phyloP scores from a whole-genome alignment of 2,113 vertebrate genomes.

The Pseudonaja textilis region DNA sequence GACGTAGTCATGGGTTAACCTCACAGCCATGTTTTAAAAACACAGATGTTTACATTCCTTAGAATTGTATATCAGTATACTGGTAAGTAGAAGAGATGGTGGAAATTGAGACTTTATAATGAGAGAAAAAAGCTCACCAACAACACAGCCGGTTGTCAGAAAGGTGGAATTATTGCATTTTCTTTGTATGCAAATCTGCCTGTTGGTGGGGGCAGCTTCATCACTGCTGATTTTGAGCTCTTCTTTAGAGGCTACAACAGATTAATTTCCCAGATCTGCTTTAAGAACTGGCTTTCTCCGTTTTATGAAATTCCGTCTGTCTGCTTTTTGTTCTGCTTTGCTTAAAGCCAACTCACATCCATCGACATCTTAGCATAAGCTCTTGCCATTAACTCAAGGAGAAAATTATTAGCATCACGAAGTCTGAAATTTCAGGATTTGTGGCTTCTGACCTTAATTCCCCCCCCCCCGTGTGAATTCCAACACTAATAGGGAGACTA shows the following conservation, averaged over 20 bases:
- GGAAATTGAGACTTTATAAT: background rate
- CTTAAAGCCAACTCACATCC: background rate
- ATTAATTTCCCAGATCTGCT: background rate
- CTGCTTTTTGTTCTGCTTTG: background rate
- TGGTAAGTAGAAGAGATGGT: background rate
- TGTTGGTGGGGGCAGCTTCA: background rate
- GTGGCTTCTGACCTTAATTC: constrained; percentile 32
- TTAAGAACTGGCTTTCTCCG: background rate
- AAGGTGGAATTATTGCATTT: background rate
- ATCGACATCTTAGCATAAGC: constrained; percentile 1
- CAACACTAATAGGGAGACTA: constrained; percentile 49
- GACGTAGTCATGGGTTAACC: background rate
- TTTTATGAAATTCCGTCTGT: background rate
- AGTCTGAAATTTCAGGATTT: constrained; percentile 39
- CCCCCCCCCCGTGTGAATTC: constrained; percentile 55
- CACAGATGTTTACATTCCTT: background rate
- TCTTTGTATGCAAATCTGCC: background rate
- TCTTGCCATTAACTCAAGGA: constrained; percentile 33
- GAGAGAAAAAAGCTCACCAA: background rate
- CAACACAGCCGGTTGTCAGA: background rate
- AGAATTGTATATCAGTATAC: background rate
- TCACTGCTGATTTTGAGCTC: background rate
- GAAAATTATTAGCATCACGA: constrained; percentile 37
- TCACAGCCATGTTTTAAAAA: background rate
- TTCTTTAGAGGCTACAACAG: background rate